Conservation (phyloP, 2,113 vertebrate species). For the Potamarius usumacintae region DNA sequence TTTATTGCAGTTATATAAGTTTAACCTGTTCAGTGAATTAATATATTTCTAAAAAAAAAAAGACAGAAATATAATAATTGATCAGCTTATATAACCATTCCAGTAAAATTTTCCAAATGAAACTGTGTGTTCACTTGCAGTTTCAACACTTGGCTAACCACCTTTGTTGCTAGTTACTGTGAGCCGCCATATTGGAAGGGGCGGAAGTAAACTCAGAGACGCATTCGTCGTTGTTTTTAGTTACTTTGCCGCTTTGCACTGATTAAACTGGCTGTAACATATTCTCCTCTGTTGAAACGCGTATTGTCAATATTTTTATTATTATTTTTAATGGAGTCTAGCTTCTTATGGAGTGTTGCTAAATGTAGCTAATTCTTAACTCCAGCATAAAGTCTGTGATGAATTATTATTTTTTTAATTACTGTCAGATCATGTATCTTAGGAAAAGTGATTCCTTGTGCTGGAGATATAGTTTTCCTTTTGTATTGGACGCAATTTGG, state of each 20-base stretch:
- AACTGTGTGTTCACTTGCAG: not conserved
- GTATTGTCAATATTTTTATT: not conserved
- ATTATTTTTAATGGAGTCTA: too few species aligned
- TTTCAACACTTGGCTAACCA: not conserved
- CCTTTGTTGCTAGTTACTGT: not conserved
- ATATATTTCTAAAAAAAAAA: not conserved
- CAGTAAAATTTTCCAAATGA: not conserved
- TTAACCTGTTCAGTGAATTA: not conserved
- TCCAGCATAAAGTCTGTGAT: not conserved
- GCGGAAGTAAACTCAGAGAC: not conserved
- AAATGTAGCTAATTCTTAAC: not conserved
- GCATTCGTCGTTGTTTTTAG: not conserved
- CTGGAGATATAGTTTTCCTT: too few species aligned
- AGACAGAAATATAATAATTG: not conserved
- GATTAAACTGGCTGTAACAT: not conserved
- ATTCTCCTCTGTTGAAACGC: too few species aligned
- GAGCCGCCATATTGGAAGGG: conserved; percentile 1
- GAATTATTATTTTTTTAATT: too few species aligned
- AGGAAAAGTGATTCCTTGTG: not conserved
- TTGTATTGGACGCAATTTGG: not conserved
- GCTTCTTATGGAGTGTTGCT: too few species aligned
- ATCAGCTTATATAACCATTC: not conserved
- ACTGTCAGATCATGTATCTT: too few species aligned
- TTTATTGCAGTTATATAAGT: not conserved
- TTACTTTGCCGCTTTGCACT: not conserved